Conservation (phyloP, 2,797 vertebrate genomes). For the Rallus crepitans region DNA sequence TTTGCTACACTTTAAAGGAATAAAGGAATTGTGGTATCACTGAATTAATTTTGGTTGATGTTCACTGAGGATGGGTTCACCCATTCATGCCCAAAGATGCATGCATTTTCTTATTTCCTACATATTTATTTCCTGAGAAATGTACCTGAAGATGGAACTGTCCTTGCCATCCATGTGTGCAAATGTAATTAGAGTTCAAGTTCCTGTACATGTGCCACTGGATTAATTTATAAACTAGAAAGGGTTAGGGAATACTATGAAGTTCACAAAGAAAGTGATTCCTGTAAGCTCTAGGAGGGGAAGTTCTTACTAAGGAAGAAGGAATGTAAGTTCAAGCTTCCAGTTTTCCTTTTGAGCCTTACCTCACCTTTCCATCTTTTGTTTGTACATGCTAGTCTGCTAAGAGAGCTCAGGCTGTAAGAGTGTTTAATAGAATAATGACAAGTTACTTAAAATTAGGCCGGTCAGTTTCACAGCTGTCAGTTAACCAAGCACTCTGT, state of each 20-base stretch:
- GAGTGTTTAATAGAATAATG: neutral
- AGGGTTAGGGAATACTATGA: neutral
- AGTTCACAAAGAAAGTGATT: neutral
- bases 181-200: neutral
- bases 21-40: neutral
- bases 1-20: neutral
- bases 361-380: neutral
- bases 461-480: neutral
- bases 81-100: neutral
- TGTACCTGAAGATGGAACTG: neutral
- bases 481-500: neutral
- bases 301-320: neutral
- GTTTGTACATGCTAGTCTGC: neutral
- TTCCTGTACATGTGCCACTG: neutral
- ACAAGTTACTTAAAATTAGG: neutral
- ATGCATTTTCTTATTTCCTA: neutral
- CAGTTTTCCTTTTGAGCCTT: neutral
- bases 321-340: neutral
- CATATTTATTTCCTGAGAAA: neutral
- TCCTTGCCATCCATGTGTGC: neutral
- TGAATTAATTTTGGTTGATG: neutral
- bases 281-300: neutral
- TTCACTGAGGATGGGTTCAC: neutral
- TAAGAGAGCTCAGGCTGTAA: neutral
- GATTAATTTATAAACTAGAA: neutral